A percentile compares a stretch with the other conserved stretches of the same genome.
Evolutionary conservation across 2,113 vertebrate genomes (phyloP).

Genomic region (Pedionomus torquatus): DNA sequence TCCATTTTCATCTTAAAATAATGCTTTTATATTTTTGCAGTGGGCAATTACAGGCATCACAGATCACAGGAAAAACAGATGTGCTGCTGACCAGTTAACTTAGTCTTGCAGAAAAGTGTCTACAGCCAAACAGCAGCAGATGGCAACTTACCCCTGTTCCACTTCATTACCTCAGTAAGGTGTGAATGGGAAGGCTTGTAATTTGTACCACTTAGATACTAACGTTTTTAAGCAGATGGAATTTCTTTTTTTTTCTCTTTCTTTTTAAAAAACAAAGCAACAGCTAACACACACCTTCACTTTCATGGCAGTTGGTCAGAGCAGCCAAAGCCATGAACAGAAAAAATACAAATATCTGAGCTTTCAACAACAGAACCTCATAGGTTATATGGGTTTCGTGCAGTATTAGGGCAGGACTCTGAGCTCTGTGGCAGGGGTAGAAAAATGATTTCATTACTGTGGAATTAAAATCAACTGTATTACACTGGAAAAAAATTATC

Average conservation of each 20-base stretch:
- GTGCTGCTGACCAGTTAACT: constrained; percentile 33
- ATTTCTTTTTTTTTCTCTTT: neutral
- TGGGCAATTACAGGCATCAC: constrained; percentile 56
- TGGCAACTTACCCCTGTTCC: constrained; percentile 13
- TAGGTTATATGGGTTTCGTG: neutral
- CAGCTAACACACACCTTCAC: neutral
- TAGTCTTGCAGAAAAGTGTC: constrained; percentile 51
- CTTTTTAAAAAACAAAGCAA: neutral
- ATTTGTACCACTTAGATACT: constrained; percentile 2
- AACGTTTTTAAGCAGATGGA: neutral
- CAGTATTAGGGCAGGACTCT: neutral
- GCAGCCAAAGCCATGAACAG: neutral
- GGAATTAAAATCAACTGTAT: neutral
- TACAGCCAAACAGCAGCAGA: constrained; percentile 2
- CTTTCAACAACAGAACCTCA: neutral
- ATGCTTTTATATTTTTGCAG: constrained; percentile 35
- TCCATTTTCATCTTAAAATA: constrained; percentile 37
- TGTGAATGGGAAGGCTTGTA: constrained; percentile 15
- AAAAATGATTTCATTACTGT: neutral
- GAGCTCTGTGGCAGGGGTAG: neutral
- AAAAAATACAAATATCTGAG: neutral
- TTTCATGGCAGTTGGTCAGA: neutral
- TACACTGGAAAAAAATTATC: neutral
- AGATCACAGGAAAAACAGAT: constrained; percentile 49
- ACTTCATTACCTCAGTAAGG: constrained; percentile 16